Conservation (phyloP, 2,797 vertebrate species). For the Rousettus madagascariensis region DNA sequence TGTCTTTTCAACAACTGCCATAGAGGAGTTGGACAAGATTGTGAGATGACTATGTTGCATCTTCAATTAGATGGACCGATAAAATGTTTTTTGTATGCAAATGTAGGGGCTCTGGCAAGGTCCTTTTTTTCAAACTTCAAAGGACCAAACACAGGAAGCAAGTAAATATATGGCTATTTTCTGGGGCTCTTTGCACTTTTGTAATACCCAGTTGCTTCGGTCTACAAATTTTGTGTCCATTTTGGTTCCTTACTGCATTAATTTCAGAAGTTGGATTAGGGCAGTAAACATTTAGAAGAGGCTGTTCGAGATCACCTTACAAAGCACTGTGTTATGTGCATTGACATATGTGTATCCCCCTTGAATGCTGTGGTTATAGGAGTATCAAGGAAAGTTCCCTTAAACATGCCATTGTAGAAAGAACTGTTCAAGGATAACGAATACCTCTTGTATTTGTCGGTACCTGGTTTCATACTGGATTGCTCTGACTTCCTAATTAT, state of each 20-base stretch:
- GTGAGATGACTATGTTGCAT: conserved; percentile 23
- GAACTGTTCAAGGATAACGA: neutral
- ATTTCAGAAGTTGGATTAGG: conserved; percentile 20
- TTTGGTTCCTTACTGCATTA: neutral
- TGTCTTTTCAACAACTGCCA: neutral
- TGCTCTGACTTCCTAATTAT: neutral
- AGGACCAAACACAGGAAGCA: conserved; percentile 39
- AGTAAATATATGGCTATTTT: neutral
- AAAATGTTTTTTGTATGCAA: neutral
- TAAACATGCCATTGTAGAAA: neutral
- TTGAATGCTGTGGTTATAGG: neutral
- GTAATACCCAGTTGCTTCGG: neutral
- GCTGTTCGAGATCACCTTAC: neutral
- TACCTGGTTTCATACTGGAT: conserved; percentile 32
- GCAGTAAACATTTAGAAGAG: conserved; percentile 1
- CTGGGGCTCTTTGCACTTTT: conserved; percentile 14
- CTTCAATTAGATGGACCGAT: neutral
- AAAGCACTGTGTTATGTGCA: neutral
- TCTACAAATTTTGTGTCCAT: neutral
- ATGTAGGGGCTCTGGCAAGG: neutral
- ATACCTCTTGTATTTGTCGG: neutral
- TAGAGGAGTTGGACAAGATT: neutral
- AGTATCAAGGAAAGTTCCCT: neutral
- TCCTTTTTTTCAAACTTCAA: neutral
- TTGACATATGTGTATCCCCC: neutral